Evolutionary conservation across 2,113 vertebrate genomes (phyloP), one percentile per base, ranked within the genome.

Genomic region (Agapornis roseicollis): DNA sequence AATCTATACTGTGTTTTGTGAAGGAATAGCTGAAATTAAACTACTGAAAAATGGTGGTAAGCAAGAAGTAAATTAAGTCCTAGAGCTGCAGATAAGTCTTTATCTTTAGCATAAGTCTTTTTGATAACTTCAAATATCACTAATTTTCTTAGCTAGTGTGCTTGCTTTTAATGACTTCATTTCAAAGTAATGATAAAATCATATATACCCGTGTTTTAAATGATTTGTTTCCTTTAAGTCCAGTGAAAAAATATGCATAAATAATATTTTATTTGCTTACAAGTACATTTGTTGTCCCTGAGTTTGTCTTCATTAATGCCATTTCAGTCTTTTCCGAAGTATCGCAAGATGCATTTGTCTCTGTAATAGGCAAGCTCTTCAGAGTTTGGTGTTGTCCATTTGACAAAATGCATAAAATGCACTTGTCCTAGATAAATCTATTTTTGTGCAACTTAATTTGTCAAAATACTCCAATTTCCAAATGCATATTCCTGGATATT

Each of bases 181-280:
- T 96, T 95, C 93, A 84, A 90, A 96, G 76, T 78, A 89, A 91
- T 11, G 91, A 88, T 66, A 76, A 95, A 94, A 88, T 78, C 11
- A 81, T 88, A 58, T 86, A 84, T 86, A 88, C 13, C 2, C 25
- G 29, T 74, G 27, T 16, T 90, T 95, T 91, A 64, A 80, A 93
- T 78, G 11, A 50, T 29, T 88, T 77, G 66, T 56, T 56, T 61
- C 53, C 85, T 95, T 83, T 71, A 93, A 88, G 44, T 94, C 35
- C 39, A 56, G 61, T 90, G 64, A 88, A 94, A 94, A 90, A 96
- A 93, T 65, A 28, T 84, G 69, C 52, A 61, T 68, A 80, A 78
- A 61, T 42, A 92, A 28, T 16, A 52, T 83, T 91, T 88, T 4
- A 72, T 85, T 90, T 92, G 17, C 61, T 81, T 71, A 93, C 65